Evolutionary conservation across 2,113 vertebrate species (phyloP).

Genomic region (Fregata magnificens): DNA sequence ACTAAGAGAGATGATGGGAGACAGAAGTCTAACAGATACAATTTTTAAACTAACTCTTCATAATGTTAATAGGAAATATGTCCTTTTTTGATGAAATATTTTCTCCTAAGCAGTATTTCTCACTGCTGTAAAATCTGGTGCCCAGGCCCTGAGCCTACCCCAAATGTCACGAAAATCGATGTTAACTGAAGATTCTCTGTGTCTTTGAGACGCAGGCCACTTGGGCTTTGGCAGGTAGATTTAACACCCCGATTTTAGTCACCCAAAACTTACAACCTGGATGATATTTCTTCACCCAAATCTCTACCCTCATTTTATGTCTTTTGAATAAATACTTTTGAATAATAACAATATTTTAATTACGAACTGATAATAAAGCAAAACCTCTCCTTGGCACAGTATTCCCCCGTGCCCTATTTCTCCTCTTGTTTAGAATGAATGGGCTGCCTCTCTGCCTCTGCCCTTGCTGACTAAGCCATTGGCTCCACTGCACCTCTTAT

Average conservation of each 20-base stretch:
- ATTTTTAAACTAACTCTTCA: neutral
- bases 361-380: neutral
- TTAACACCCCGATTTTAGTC: neutral
- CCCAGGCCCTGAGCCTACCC: neutral
- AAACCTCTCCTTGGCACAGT: neutral
- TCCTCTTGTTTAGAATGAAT: neutral
- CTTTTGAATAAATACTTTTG: neutral
- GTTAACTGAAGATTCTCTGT: neutral
- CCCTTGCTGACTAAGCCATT: neutral
- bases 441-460: neutral
- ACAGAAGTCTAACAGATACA: neutral
- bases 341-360: neutral
- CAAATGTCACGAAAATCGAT: neutral
- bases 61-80: neutral
- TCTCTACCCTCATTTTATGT: neutral
- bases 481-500: neutral
- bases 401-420: neutral
- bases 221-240: neutral
- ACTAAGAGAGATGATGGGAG: neutral
- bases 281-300: neutral
- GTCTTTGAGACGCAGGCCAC: neutral
- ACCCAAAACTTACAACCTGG: neutral
- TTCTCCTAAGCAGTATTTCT: neutral
- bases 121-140: neutral
- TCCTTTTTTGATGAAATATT: neutral